phyloP scores from a whole-genome alignment of 1,140 invertebrate species.

The Drosophila albomicans region DNA sequence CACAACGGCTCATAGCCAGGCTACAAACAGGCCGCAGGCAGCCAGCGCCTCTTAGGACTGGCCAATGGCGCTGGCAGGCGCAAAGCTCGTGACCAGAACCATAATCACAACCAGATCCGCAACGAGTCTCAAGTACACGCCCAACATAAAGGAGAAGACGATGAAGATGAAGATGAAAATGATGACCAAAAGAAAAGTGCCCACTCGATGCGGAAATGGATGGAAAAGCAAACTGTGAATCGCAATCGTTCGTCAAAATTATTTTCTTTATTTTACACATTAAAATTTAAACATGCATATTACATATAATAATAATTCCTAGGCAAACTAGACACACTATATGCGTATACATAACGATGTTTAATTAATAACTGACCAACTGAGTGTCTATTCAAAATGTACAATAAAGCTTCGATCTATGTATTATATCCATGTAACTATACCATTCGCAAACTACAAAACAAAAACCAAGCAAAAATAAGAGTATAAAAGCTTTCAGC shows the following conservation, averaged over 20 bases:
- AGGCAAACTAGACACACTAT: conserved; percentile 20
- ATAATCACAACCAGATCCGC: background rate
- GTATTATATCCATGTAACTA: conserved; percentile 44
- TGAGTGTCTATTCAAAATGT: conserved; percentile 57
- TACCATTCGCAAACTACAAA: conserved; percentile 33
- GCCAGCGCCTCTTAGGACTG: conserved; percentile 74
- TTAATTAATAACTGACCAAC: conserved; percentile 50
- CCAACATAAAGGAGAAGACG: background rate
- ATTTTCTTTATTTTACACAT: conserved; percentile 67
- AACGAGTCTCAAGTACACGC: background rate
- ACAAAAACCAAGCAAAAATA: conserved; percentile 9
- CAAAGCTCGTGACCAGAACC: conserved; percentile 25
- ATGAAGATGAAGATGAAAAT: background rate
- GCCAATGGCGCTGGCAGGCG: conserved; percentile 59
- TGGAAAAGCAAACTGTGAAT: conserved; percentile 80
- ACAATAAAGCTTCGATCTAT: conserved; percentile 63
- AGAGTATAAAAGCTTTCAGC: conserved; percentile 21
- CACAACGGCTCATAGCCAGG: conserved; percentile 31
- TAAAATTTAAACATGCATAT: conserved; percentile 9
- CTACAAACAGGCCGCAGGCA: conserved; percentile 46
- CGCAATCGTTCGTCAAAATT: conserved; percentile 70
- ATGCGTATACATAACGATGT: conserved; percentile 36
- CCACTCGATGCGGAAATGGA: conserved; percentile 18
- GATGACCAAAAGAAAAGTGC: conserved; percentile 46
- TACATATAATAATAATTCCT: conserved; percentile 34